Conservation (phyloP, 1,140 invertebrate species). For the Procambarus virginalis region DNA sequence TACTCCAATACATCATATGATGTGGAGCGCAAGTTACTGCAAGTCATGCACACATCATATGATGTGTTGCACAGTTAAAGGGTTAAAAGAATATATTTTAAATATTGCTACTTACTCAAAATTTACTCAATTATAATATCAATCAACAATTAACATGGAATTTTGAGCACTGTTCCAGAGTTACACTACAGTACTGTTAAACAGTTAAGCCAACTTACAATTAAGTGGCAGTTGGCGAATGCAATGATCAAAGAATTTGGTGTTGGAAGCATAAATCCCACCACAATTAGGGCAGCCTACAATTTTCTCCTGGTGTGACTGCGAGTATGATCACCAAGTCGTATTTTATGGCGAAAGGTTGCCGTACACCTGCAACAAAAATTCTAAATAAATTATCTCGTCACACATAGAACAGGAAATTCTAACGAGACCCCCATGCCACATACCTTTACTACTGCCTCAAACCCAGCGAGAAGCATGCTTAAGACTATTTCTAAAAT, state of each 20-base stretch:
- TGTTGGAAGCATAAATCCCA: slow-evolving; percentile 86
- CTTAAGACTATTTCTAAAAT: too few species aligned
- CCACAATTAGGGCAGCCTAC: slow-evolving; percentile 93
- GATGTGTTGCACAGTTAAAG: too few species aligned
- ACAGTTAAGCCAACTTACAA: slow-evolving; percentile 73
- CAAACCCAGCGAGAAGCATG: too few species aligned
- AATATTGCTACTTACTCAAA: too few species aligned
- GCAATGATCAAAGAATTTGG: slow-evolving; percentile 90
- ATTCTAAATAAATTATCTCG: background rate
- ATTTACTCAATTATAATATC: too few species aligned
- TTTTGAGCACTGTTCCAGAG: background rate
- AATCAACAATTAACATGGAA: too few species aligned
- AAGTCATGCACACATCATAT: too few species aligned
- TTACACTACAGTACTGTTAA: background rate
- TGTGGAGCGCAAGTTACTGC: too few species aligned
- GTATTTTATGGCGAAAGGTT: background rate
- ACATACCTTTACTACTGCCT: too few species aligned
- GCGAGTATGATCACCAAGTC: slow-evolving; percentile 80
- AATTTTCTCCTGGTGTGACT: slow-evolving; percentile 90
- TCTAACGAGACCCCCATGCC: background rate
- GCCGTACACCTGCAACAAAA: slow-evolving; percentile 28
- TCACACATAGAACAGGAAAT: background rate
- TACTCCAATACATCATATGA: too few species aligned
- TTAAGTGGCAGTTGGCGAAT: slow-evolving; percentile 83
- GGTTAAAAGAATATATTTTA: too few species aligned